Percentiles rank a stretch among this genome's conserved stretches.
Evolutionary conservation across 2,888 invertebrate genomes (phyloP).

Genomic region (Laothoe populi): DNA sequence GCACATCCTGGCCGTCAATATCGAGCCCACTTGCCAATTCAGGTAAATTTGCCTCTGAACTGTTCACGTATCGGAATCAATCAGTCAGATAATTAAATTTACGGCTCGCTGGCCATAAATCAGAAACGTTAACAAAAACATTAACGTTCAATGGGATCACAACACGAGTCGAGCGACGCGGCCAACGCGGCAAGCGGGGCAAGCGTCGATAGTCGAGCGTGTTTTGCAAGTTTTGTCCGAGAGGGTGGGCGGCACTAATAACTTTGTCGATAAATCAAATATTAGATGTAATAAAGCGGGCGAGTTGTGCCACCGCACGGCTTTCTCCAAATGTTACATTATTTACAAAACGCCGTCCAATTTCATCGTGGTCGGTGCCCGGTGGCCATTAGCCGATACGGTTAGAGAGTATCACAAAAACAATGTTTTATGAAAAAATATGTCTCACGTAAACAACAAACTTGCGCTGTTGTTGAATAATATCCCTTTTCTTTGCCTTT

Average conservation of each 20-base stretch:
- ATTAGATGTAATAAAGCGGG: slow-evolving; percentile 63
- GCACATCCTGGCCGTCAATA: neutral
- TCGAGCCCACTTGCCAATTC: neutral
- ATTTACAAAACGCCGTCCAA: slow-evolving; percentile 51
- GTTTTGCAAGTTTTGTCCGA: slow-evolving; percentile 39
- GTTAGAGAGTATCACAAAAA: slow-evolving; percentile 44
- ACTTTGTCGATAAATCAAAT: slow-evolving; percentile 66
- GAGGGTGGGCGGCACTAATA: slow-evolving; percentile 46
- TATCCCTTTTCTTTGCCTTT: slow-evolving; percentile 8
- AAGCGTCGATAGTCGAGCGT: slow-evolving; percentile 29
- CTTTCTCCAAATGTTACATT: slow-evolving; percentile 33
- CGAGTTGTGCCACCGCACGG: slow-evolving; percentile 44
- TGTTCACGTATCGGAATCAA: slow-evolving; percentile 16
- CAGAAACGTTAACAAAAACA: slow-evolving; percentile 37
- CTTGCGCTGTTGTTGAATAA: slow-evolving; percentile 28
- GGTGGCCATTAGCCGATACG: slow-evolving; percentile 45
- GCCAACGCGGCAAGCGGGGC: neutral
- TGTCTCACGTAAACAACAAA: slow-evolving; percentile 14
- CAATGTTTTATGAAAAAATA: slow-evolving; percentile 40
- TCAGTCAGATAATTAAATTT: slow-evolving; percentile 24
- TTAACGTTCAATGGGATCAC: slow-evolving; percentile 32
- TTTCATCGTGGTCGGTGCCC: slow-evolving; percentile 41
- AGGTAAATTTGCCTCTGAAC: slow-evolving; percentile 17
- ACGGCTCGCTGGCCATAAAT: slow-evolving; percentile 22
- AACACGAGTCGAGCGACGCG: slow-evolving; percentile 30